A percentile compares a stretch with the other conserved stretches of the same genome.
phyloP scores from a whole-genome alignment of 2,797 vertebrate genomes.

The Enteromius argenteus region DNA sequence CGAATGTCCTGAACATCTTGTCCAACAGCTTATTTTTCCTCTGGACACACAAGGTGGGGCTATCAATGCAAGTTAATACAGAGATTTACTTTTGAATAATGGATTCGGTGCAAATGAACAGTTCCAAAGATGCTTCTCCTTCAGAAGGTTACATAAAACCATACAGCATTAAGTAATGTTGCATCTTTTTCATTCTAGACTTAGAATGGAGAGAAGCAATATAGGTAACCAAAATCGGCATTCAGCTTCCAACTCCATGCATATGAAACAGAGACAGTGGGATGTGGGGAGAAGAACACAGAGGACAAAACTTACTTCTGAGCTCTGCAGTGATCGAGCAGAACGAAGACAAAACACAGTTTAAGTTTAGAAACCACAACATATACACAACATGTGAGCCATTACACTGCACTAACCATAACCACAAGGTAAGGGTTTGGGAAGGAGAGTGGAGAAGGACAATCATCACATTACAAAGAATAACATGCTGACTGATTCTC shows the following conservation, averaged over 20 bases:
- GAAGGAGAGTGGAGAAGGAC: slow-evolving; percentile 47
- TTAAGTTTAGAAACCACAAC: slow-evolving; percentile 85
- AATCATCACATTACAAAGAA: slow-evolving; percentile 35
- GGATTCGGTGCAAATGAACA: slow-evolving; percentile 60
- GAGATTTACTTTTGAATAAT: slow-evolving; percentile 61
- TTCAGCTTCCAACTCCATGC: slow-evolving; percentile 77
- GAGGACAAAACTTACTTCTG: slow-evolving; percentile 94
- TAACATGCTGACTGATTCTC: slow-evolving; percentile 31
- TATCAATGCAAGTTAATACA: slow-evolving; percentile 62
- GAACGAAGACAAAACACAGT: slow-evolving; percentile 91
- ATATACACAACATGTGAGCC: slow-evolving; percentile 80
- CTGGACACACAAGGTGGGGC: slow-evolving; percentile 33
- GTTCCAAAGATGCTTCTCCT: slow-evolving; percentile 60
- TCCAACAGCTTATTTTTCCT: slow-evolving; percentile 12
- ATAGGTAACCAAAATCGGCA: slow-evolving; percentile 70
- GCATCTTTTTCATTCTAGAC: slow-evolving; percentile 71
- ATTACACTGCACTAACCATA: slow-evolving; percentile 73
- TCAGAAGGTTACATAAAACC: slow-evolving; percentile 66
- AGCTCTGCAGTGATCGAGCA: slow-evolving; percentile 90
- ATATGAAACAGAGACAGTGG: slow-evolving; percentile 80
- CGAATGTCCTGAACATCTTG: slow-evolving; percentile 26
- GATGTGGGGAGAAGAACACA: slow-evolving; percentile 77
- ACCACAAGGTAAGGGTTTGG: slow-evolving; percentile 65
- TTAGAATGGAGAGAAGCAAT: slow-evolving; percentile 67
- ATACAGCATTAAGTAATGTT: slow-evolving; percentile 48